These are phyloP conservation scores for Chrysodeixis includens DNA, from an alignment of 2,888 invertebrate species.

Conservation along the genomic window DNA sequence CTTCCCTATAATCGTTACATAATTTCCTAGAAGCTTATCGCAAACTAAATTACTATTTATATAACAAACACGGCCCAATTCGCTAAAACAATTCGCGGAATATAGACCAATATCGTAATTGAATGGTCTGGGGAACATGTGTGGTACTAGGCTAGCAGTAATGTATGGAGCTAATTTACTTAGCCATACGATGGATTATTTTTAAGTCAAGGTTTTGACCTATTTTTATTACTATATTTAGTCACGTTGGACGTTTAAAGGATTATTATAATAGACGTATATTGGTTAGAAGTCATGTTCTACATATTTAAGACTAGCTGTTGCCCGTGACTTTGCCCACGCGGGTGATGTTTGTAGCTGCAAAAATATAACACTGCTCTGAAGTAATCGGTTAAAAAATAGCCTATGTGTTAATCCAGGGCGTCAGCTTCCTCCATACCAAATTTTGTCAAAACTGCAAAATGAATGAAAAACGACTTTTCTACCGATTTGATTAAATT, in stretches of 20 bases:
- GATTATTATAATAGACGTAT: no score
- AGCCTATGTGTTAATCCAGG: no score
- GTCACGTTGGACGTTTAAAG: not conserved
- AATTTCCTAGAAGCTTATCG: not conserved
- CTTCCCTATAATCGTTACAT: not conserved
- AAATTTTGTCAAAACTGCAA: no score
- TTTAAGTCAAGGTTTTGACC: not conserved
- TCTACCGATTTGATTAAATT: no score
- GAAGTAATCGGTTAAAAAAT: no score
- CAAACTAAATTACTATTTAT: not conserved
- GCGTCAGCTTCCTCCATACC: no score
- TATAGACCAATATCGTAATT: conserved; percentile 1
- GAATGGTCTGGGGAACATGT: not conserved
- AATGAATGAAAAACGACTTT: not conserved
- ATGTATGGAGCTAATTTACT: conserved; percentile 1
- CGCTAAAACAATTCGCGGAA: conserved; percentile 1
- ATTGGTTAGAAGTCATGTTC: no score
- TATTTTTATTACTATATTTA: conserved; percentile 6
- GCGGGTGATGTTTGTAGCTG: no score
- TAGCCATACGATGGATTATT: conserved; percentile 1
- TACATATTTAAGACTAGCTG: no score
- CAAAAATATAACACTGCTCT: no score
- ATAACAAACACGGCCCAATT: not conserved
- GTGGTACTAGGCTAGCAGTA: not conserved
- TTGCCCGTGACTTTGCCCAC: no score